Percentiles rank a stretch among this genome's conserved stretches.
phyloP scores from a whole-genome alignment of 2,113 vertebrate species.

The Caretta caretta region DNA sequence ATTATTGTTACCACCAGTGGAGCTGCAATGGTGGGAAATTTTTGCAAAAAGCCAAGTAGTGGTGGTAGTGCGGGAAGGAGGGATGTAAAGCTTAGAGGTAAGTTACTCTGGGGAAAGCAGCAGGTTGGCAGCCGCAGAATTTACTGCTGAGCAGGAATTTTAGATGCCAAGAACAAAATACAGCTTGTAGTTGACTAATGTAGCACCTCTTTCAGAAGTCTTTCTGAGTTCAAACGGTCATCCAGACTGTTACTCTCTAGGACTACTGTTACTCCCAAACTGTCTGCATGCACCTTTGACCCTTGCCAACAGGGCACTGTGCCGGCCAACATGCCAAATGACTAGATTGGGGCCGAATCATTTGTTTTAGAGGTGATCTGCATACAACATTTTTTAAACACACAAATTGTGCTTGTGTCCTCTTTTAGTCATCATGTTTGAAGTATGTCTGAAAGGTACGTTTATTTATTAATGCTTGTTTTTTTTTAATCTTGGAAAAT shows the following conservation, averaged over 20 bases:
- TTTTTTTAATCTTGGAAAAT: background rate
- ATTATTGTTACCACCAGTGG: background rate
- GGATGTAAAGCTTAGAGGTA: too few relatives aligned
- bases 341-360: background rate
- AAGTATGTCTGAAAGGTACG: too few relatives aligned
- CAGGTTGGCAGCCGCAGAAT: too few relatives aligned
- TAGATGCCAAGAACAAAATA: background rate
- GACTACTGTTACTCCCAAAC: background rate
- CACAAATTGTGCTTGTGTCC: too few relatives aligned
- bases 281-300: rapidly evolving
- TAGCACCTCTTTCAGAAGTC: background rate
- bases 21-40: background rate
- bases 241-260: background rate
- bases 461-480: background rate
- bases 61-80: too few relatives aligned
- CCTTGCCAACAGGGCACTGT: background rate
- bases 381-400: too few relatives aligned
- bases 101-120: too few relatives aligned
- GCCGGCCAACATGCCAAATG: background rate
- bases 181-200: background rate
- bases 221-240: background rate
- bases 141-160: background rate
- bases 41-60: background rate
- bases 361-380: background rate
- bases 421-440: too few relatives aligned